phyloP scores from a whole-genome alignment of 1,140 invertebrate species.

The Pogonognathellus flavescens region DNA sequence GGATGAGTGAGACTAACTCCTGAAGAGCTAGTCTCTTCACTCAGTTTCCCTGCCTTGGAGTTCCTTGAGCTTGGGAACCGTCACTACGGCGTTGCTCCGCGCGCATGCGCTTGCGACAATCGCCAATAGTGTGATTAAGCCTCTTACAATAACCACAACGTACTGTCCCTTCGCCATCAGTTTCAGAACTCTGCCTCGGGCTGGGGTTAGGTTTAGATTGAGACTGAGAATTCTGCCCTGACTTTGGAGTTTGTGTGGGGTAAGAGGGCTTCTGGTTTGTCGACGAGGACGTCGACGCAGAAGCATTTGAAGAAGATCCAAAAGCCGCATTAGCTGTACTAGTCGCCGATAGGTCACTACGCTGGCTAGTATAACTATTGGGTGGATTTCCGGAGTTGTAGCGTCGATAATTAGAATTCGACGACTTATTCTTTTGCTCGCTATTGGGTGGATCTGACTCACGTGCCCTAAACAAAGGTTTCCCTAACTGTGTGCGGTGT shows the following conservation, averaged over 20 bases:
- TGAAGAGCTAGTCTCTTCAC: background rate
- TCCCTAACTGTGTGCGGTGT: background rate
- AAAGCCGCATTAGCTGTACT: too few species aligned
- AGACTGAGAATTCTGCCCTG: too few species aligned
- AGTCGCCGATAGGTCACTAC: constrained; percentile 3
- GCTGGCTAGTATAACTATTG: background rate
- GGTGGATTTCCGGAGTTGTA: background rate
- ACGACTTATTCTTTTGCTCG: too few species aligned
- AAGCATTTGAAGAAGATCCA: too few species aligned
- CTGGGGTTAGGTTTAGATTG: too few species aligned
- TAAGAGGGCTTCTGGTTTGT: too few species aligned
- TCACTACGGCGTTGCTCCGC: background rate
- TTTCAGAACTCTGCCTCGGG: too few species aligned
- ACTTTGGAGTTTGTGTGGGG: too few species aligned
- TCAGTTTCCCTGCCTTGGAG: background rate
- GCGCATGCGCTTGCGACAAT: background rate
- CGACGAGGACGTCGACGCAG: too few species aligned
- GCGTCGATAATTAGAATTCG: too few species aligned
- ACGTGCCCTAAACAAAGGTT: background rate
- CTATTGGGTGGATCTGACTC: background rate
- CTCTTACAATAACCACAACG: background rate
- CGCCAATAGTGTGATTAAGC: background rate
- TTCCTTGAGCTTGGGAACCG: too few species aligned
- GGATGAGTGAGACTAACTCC: background rate
- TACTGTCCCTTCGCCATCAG: too few species aligned